phyloP scores from a whole-genome alignment of 2,888 invertebrate species.

The Seladonia tumulorum region DNA sequence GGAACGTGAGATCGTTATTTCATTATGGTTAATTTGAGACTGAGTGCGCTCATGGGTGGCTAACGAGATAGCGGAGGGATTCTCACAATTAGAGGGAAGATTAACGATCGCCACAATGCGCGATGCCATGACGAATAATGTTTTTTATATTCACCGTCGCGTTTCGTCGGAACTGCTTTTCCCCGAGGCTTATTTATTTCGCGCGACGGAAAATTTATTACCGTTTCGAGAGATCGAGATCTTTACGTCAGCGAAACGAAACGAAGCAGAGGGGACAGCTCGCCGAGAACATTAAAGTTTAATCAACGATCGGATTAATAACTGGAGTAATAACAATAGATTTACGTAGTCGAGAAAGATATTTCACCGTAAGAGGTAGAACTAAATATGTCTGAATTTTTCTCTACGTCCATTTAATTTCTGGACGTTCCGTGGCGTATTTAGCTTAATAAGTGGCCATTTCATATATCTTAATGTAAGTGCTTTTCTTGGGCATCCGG shows the following conservation, averaged over 20 bases:
- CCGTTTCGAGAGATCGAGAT: not conserved
- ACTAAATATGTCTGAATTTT: not conserved
- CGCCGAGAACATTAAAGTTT: not conserved
- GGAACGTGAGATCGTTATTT: constrained; percentile 80
- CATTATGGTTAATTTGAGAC: constrained; percentile 82
- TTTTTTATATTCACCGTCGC: constrained; percentile 71
- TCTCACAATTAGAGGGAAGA: constrained; percentile 80
- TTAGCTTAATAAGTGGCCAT: constrained; percentile 13
- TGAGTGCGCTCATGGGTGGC: constrained; percentile 72
- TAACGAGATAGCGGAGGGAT: constrained; percentile 75
- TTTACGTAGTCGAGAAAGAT: not conserved
- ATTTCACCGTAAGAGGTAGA: not conserved
- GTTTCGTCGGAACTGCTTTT: not conserved
- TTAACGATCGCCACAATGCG: constrained; percentile 75
- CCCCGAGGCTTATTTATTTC: not conserved
- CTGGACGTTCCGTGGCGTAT: not conserved
- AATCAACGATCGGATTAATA: not conserved
- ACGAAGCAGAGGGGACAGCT: not conserved
- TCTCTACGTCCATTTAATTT: not conserved
- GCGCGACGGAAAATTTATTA: not conserved
- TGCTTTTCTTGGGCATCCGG: constrained; percentile 19
- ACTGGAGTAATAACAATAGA: not conserved
- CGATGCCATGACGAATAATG: constrained; percentile 70
- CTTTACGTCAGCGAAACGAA: not conserved
- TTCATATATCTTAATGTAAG: constrained; percentile 13